Conservation (phyloP, 2,888 invertebrate species). For the Pachliopta kotzebuea region DNA sequence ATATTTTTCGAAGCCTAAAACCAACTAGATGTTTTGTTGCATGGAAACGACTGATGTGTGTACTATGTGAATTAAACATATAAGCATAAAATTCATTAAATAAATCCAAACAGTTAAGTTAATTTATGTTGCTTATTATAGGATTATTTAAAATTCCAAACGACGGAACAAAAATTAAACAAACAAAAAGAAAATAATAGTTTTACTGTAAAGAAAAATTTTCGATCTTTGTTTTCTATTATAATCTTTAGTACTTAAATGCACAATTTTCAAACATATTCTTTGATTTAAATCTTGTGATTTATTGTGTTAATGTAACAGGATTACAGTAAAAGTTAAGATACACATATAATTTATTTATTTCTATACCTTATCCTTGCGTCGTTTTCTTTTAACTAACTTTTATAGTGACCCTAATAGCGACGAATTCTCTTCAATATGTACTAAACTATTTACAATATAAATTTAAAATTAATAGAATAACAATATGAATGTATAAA, state of each 20-base stretch:
- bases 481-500: constrained; percentile 46
- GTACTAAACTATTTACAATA: constrained; percentile 53
- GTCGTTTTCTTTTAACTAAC: constrained; percentile 39
- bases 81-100: background rate
- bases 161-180: no score
- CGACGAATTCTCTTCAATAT: constrained; percentile 17
- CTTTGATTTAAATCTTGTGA: background rate
- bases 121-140: no score
- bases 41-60: background rate
- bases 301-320: background rate
- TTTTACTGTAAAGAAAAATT: no score
- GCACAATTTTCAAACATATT: background rate
- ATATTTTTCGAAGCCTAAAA: constrained; percentile 14
- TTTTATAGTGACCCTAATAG: constrained; percentile 35
- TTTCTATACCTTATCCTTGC: constrained; percentile 28
- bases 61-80: background rate
- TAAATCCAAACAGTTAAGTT: background rate
- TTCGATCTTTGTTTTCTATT: no score
- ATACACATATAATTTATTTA: constrained; percentile 22
- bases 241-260: background rate
- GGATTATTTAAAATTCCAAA: no score
- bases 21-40: background rate
- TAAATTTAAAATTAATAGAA: constrained; percentile 39
- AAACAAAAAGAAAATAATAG: no score
- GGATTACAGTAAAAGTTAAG: background rate